Evolutionary conservation across 2,797 vertebrate species (phyloP), one percentile per base, ranked within the genome.

Genomic region (Meda fulgida): DNA sequence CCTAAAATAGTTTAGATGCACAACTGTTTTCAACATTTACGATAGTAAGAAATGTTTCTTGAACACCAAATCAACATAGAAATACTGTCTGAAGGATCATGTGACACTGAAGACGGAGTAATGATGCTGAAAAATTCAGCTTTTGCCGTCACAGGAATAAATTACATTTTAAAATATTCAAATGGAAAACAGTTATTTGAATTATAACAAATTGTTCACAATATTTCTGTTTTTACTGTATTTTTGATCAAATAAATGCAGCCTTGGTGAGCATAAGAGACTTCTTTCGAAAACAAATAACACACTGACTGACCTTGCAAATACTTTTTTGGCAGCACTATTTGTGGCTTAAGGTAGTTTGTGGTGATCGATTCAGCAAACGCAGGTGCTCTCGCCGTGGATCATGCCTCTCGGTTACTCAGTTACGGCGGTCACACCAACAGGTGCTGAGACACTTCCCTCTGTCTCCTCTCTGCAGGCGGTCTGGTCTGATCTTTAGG

Each of bases 391-490:
- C 31, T 26, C 23, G 21, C 55, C 16, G n/a, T 78, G 40, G 81
- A 73, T 58, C 51, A 1, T 51, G 23, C 26, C 58, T 84, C 23
- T 73, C 31, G 78, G 81, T 8, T 14, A 14, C 10, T 63, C 2
- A 51, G 26, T 36, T 63, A 26, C 38, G 31, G 66, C 5, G 7
- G 43, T 77, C 48, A 55, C 72, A 77, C 82, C 69, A 80, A 85
- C 85, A 89, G 83, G 80, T 80, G 77, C 66, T 63, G 58, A 76
- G 69, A 69, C 36, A 55, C 67, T 23, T 80, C 71, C n/a, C 11
- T 53, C 23, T n/a, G 55, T 43, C 48, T 76, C 16, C 18, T 23
- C 46, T 69, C 58, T 11, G 53, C 38, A 29, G 48, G 60, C 3
- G 26, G 34, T 58, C 70, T 7, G 48, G 63, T 70, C 70, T 63